Percentiles rank a stretch among this genome's conserved stretches.
These are phyloP conservation scores for Palloptera scutellata DNA, from an alignment of 2,888 invertebrate species.

Conservation along the genomic window DNA sequence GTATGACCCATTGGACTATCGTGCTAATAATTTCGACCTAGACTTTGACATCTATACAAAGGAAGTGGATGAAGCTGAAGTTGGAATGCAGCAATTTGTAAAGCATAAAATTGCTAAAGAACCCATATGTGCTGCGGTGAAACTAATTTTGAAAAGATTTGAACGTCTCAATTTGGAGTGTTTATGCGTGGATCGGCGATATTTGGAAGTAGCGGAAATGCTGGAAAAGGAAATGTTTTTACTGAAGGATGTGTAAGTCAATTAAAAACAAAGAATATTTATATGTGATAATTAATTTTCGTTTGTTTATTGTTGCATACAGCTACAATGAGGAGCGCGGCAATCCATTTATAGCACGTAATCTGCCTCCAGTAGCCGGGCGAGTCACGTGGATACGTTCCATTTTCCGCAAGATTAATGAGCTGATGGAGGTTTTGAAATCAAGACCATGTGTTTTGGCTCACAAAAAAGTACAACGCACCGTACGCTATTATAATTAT, in stretches of 20 bases:
- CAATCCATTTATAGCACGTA: conserved; percentile 75
- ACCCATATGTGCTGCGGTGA: conserved; percentile 65
- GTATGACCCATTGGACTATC: conserved; percentile 83
- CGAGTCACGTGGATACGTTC: conserved; percentile 85
- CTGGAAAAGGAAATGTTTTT: conserved; percentile 75
- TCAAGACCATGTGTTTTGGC: conserved; percentile 64
- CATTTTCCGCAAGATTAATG: conserved; percentile 75
- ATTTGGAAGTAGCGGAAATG: conserved; percentile 74
- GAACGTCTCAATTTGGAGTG: conserved; percentile 77
- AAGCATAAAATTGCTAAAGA: conserved; percentile 66
- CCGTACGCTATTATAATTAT: conserved; percentile 81
- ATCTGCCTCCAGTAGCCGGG: conserved; percentile 82
- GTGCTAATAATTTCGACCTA: conserved; percentile 76
- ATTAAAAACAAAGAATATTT: neutral
- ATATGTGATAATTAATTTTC: neutral
- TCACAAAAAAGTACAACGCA: conserved; percentile 75
- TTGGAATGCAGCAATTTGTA: conserved; percentile 77
- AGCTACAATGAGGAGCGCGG: conserved; percentile 81
- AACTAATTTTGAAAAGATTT: conserved; percentile 70
- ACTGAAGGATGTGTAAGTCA: conserved; percentile 71
- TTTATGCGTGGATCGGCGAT: conserved; percentile 77
- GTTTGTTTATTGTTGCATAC: neutral
- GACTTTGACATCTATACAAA: conserved; percentile 79
- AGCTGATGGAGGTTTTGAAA: conserved; percentile 72
- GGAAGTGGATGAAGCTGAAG: conserved; percentile 74